Evolutionary conservation across 2,888 invertebrate genomes (phyloP).

Genomic region (Amphipoea oculea): DNA sequence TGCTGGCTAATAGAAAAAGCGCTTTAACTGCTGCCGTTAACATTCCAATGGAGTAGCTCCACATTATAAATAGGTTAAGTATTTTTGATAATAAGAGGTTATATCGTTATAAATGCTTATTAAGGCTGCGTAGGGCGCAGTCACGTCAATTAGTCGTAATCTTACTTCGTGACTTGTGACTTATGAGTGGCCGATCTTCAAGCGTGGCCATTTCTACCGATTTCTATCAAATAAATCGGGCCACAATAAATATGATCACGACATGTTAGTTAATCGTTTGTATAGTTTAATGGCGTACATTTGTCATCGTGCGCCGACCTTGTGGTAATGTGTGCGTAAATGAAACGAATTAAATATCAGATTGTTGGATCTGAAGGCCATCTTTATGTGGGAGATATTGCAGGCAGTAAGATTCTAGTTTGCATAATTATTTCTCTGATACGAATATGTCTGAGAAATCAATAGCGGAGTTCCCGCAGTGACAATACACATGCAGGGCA

Average conservation of each 20-base stretch:
- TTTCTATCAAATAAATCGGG: slow-evolving; percentile 80
- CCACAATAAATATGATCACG: slow-evolving; percentile 83
- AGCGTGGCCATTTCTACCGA: slow-evolving; percentile 76
- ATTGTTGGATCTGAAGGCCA: slow-evolving; percentile 24
- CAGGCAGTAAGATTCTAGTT: not conserved
- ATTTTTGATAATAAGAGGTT: slow-evolving; percentile 87
- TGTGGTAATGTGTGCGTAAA: slow-evolving; percentile 37
- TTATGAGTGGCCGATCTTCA: slow-evolving; percentile 87
- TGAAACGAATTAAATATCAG: slow-evolving; percentile 49
- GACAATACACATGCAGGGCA: not conserved
- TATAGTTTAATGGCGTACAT: slow-evolving; percentile 69
- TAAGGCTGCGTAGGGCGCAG: slow-evolving; percentile 83
- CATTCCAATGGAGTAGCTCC: slow-evolving; percentile 68
- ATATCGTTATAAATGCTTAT: slow-evolving; percentile 88
- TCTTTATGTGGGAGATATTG: slow-evolving; percentile 10
- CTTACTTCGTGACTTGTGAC: slow-evolving; percentile 88
- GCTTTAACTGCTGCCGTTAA: slow-evolving; percentile 56
- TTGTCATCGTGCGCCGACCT: slow-evolving; percentile 70
- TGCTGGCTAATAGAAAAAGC: slow-evolving; percentile 50
- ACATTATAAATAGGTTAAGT: slow-evolving; percentile 87
- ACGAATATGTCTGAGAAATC: not conserved
- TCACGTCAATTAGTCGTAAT: slow-evolving; percentile 88
- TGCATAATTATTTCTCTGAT: not conserved
- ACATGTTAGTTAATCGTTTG: slow-evolving; percentile 73
- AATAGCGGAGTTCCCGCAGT: not conserved